These are phyloP conservation scores for Chloropsis hardwickii DNA, from an alignment of 2,113 vertebrate species.

Conservation along the genomic window DNA sequence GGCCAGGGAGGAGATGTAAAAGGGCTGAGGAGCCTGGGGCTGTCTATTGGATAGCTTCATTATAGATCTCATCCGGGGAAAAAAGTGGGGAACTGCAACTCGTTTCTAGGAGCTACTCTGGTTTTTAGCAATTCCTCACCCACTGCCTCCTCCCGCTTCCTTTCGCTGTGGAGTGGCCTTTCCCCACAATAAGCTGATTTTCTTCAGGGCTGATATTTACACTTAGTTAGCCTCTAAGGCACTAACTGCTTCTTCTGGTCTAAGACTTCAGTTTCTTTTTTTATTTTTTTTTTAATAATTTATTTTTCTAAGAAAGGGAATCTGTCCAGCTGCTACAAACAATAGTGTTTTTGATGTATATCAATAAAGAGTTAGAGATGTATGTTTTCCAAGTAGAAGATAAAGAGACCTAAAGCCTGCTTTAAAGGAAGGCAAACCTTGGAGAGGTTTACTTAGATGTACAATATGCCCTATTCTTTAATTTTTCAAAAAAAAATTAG, in stretches of 20 bases:
- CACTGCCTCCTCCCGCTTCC: neutral
- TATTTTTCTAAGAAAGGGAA: neutral
- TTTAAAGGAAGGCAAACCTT: slow-evolving; percentile 8
- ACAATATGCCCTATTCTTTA: neutral
- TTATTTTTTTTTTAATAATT: neutral
- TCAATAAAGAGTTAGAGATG: slow-evolving; percentile 8
- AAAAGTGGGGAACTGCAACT: neutral
- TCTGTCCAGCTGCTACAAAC: slow-evolving; percentile 28
- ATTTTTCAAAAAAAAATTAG: slow-evolving; percentile 19
- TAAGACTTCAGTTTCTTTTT: neutral
- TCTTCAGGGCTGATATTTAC: slow-evolving; percentile 12
- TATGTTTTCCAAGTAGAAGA: neutral
- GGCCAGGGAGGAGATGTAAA: neutral
- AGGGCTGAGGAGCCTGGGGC: neutral
- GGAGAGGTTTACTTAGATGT: slow-evolving; percentile 38
- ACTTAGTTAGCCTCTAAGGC: neutral
- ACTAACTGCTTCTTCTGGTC: neutral
- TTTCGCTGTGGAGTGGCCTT: neutral
- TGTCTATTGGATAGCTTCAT: neutral
- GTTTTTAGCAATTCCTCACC: neutral
- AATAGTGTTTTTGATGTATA: neutral
- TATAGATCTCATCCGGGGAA: neutral
- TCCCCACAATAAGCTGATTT: neutral
- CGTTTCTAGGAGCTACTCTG: neutral
- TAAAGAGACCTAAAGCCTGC: slow-evolving; percentile 1